Evolutionary conservation across 37 sponge, comb jelly and placozoan species (phyloP), one percentile per base, ranked within the genome.

Genomic region (Spongilla lacustris): DNA sequence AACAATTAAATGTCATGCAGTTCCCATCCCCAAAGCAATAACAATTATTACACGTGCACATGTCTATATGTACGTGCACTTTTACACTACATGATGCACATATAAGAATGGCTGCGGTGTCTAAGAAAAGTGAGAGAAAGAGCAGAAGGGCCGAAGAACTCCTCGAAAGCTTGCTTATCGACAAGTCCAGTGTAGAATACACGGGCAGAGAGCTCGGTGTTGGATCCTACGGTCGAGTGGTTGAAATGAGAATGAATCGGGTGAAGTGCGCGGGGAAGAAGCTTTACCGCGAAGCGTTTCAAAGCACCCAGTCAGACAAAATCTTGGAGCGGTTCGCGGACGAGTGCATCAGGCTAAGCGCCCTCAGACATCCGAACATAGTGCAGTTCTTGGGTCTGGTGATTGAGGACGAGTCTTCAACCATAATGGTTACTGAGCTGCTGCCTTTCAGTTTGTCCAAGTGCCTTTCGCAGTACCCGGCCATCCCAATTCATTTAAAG

Each of bases 321-420:
- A 58, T 58, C 58, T 58, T 58, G 58, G 58, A 58, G 19, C 14
- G 58, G 11, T 88, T 88, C 30, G 37, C 32, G 28, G 50, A 77
- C 6, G 69, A 68, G 23, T 88, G 88, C 38, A 69, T 82, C 0
- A 70, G 67, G 70, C 35, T 88, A 22, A 67, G 82, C 48, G 5
- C 46, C 17, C 68, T 88, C 4, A 37, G 88, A 13, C 88, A 88
- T 32, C 88, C 88, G 24, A 67, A 82, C 69, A 10, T 88, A 2
- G 83, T 82, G 25, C 88, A 88, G 83, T 68, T 88, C 31, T 50
- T 88, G 26, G 88, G 88, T 12, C 77, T 82, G 13, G 49, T 71
- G 0, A 37, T 82, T 68, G 72, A 41, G 38, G 68, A 81, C 2
- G n/a, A 30, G n/a, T 66, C 21, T 22, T 31, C 83, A 4, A 75